A percentile compares a stretch with the other conserved stretches of the same genome.
Evolutionary conservation across 2,888 invertebrate species (phyloP).

Genomic region (Allacma fusca): DNA sequence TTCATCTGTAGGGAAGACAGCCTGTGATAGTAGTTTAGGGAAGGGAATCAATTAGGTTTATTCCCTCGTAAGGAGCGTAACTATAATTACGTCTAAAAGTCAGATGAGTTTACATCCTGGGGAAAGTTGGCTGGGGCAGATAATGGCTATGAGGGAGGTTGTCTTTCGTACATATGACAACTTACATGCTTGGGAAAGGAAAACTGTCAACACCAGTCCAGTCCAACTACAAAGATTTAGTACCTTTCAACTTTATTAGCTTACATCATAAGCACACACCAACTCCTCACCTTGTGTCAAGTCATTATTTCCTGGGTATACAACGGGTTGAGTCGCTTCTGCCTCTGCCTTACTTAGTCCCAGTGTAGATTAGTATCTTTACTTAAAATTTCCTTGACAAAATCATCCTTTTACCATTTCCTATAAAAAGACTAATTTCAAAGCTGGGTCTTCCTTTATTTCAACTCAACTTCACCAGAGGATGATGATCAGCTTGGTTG

Average conservation of each 20-base stretch:
- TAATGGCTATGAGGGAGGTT: conserved; percentile 9
- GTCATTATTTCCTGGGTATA: conserved; percentile 1
- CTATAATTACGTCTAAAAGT: conserved; percentile 33
- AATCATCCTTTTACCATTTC: too few relatives aligned
- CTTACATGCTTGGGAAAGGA: background rate
- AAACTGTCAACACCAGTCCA: conserved; percentile 42
- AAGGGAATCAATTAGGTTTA: conserved; percentile 35
- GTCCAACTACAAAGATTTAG: conserved; percentile 36
- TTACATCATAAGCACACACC: conserved; percentile 18
- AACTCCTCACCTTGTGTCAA: conserved; percentile 34
- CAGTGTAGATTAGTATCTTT: background rate
- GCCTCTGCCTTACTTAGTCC: background rate
- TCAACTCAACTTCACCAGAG: too few relatives aligned
- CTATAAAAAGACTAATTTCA: too few relatives aligned
- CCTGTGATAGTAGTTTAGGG: conserved; percentile 4
- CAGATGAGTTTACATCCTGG: conserved; percentile 32
- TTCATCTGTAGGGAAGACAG: too few relatives aligned
- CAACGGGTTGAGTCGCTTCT: background rate
- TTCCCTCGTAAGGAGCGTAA: conserved; percentile 23
- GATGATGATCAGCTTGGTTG: too few relatives aligned
- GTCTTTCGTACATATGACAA: background rate
- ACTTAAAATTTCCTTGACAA: too few relatives aligned
- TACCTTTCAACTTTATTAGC: conserved; percentile 37
- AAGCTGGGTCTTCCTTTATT: too few relatives aligned
- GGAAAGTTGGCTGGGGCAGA: conserved; percentile 30